These are phyloP conservation scores for Hirtodrosophila alboralis DNA, from an alignment of 2,888 invertebrate genomes.

Conservation along the genomic window DNA sequence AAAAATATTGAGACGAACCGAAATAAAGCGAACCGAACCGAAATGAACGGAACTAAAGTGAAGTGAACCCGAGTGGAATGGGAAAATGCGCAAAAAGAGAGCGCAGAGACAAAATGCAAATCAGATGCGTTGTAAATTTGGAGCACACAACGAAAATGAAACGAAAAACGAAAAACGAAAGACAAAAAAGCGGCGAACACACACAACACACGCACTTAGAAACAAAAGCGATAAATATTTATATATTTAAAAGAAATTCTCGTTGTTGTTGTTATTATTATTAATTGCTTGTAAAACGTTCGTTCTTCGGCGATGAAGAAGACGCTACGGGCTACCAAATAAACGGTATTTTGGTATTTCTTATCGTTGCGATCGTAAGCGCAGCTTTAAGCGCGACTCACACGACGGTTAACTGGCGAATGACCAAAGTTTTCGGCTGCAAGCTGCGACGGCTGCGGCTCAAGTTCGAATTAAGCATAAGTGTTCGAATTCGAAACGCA, in stretches of 20 bases:
- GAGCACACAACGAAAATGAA: conserved; percentile 47
- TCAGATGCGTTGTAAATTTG: conserved; percentile 54
- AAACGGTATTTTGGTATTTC: neutral
- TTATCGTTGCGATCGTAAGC: conserved; percentile 27
- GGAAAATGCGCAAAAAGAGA: conserved; percentile 25
- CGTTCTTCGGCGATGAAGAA: conserved; percentile 69
- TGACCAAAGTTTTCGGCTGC: conserved; percentile 62
- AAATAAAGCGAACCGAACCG: neutral
- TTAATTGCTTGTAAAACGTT: conserved; percentile 64
- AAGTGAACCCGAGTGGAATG: conserved; percentile 26
- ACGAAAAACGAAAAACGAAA: conserved; percentile 23
- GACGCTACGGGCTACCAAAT: conserved; percentile 46
- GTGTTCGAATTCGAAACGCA: conserved; percentile 41
- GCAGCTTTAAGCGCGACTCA: conserved; percentile 49
- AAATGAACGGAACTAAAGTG: conserved; percentile 11
- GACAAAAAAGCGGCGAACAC: conserved; percentile 48
- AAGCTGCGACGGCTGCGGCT: conserved; percentile 37
- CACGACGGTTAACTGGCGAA: conserved; percentile 76
- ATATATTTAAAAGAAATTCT: conserved; percentile 26
- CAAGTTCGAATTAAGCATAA: conserved; percentile 51
- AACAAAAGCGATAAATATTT: conserved; percentile 5
- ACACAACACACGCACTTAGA: conserved; percentile 14
- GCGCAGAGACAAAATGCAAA: conserved; percentile 26
- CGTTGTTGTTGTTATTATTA: conserved; percentile 9
- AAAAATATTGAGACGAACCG: no score